Evolutionary conservation across 2,888 invertebrate species (phyloP), one percentile per base, ranked within the genome.

Genomic region (Chirona hameri): DNA sequence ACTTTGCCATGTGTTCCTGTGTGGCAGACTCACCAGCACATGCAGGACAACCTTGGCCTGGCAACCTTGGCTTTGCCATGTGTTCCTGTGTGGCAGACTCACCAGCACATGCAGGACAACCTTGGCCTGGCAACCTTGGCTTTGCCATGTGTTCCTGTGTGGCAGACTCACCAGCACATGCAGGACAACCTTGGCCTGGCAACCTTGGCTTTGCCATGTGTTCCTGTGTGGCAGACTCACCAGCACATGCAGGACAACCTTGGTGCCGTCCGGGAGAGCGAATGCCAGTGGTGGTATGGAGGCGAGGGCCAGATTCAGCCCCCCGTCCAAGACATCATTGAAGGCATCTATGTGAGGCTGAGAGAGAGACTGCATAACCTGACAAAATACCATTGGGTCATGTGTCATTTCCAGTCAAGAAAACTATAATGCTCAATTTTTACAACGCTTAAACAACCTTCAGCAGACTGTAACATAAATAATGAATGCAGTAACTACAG

Each of bases 301-400:
- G 10, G 27, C 7, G 0, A 80, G 52, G 7, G 80, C 52, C 48
- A 5, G 3, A 12, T 52, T 48, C 29, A 80, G 52, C 7, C 80
- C 80, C 0, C 52, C 29, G 3, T 80, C 24, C 15, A 80, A 15
- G 7, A 80, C 52, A 48, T 48, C 48, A 21, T 80, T 80, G 12
- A 52, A 80, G 12, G 80, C 80, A 15, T 80, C 52, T 14, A 80
- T 52, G 48, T 80, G 80, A 14, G 80, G 52, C 80, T 55, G 80
- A 3, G 80, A 27, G 7, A 80, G 21, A 4, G 52, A 5, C 27
- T 52, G 52, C 80, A 80, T 7, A 9, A 80, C n/a, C 80, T 80
- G 80, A 9, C n/a, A 76, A 72, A 39, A 9, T 7, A 39, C 4
- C 39, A 39, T 39, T 39, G 39, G 39, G 39, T 39, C 39, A 39